phyloP scores from a whole-genome alignment of 2,113 vertebrate genomes.

The Cervus canadensis region DNA sequence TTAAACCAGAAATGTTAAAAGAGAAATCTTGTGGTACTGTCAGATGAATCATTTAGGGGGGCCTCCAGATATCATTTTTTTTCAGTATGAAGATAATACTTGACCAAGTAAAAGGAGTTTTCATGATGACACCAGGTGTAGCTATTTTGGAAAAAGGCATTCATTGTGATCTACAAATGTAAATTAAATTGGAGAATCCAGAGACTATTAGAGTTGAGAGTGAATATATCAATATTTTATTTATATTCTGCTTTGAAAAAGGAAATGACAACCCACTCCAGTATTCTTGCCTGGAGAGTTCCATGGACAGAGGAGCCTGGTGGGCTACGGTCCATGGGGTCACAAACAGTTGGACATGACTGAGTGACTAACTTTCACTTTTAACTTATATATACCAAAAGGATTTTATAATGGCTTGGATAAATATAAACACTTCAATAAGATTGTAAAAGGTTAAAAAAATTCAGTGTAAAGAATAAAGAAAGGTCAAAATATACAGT shows the following conservation, averaged over 20 bases:
- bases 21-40: neutral
- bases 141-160: neutral
- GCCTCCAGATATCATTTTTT: neutral
- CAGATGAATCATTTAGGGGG: neutral
- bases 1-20: neutral
- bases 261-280: neutral
- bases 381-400: neutral
- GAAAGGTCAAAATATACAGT: neutral
- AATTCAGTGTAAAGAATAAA: neutral
- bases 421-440: neutral
- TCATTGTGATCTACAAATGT: neutral
- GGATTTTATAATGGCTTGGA: neutral
- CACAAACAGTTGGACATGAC: neutral
- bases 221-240: neutral
- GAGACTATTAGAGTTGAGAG: neutral
- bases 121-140: neutral
- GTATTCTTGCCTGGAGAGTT: neutral
- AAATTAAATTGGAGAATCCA: neutral
- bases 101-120: neutral
- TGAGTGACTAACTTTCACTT: neutral
- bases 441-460: neutral
- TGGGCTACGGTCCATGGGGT: neutral
- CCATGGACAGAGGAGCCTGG: neutral
- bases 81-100: neutral
- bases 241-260: neutral